Base-by-base conservation (phyloP, 2,888 invertebrate genomes). In the Parnassius mnemosyne region DNA sequence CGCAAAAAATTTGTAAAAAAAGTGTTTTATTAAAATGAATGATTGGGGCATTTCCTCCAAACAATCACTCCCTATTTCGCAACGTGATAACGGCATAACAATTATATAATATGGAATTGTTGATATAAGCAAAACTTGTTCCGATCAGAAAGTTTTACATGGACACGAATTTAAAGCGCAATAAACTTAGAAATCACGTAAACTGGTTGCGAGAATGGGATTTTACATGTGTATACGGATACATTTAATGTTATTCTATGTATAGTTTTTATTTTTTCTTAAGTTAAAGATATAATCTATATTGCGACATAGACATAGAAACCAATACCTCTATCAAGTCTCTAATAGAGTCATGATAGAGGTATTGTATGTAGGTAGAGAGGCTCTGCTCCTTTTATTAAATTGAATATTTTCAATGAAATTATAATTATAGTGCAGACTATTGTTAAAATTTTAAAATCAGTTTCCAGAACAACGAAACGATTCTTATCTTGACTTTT, bases 1-100 rank as follows among this genome's bases (percentile, higher is more conserved):
- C 54, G 25, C 54, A 62, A 65, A 60, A 69, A 69, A 75, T 73
- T 67, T 73, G 71, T 61, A 68, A 66, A 68, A 73, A 74, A 75
- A 70, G 66, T 67, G 68, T 75, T 67, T 73, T 79, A 81, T 82
- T 83, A 80, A 80, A 78, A 78, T 67, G 70, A 75, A 74, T 79
- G 78, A 81, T 79, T 57, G 68, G 60, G 53, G 69, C 69, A 69
- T 81, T 81, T 78, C 71, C 72, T 72, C 47, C 55, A 41, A 52
- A 47, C 46, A 59, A 59, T 51, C 46, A 55, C 59, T 63, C 55
- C 59, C 55, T 52, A 52, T 59, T 55, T 44, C 44, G 50, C 43
- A 52, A 49, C 43, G 16, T n/a, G 57, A 71, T 71, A 57, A 43
- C 13, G 12, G 7, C 20, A 41, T 52, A 34, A n/a, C 25, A 56